Percentiles rank a stretch among this genome's conserved stretches.
phyloP scores from a whole-genome alignment of 2,888 invertebrate species.

The Tethea ocularis region DNA sequence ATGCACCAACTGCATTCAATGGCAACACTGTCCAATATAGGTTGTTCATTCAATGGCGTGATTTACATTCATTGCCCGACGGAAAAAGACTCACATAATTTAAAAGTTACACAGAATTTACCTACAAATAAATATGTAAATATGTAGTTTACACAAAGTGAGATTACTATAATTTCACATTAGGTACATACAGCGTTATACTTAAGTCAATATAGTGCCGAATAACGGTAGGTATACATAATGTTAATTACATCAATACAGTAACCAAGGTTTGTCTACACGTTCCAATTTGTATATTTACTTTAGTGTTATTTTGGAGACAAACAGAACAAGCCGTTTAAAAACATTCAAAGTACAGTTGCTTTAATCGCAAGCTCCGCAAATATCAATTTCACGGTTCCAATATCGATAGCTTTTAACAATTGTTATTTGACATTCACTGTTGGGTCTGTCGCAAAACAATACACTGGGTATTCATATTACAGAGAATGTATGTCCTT shows the following conservation, averaged over 20 bases:
- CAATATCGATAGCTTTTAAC: constrained; percentile 21
- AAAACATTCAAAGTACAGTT: constrained; percentile 19
- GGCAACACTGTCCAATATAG: constrained; percentile 58
- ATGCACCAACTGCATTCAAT: constrained; percentile 68
- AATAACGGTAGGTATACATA: not conserved
- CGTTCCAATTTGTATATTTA: not conserved
- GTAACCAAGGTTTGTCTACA: not conserved
- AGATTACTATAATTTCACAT: not conserved
- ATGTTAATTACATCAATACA: not conserved
- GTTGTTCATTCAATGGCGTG: constrained; percentile 63
- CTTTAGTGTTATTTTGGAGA: constrained; percentile 7
- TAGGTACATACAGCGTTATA: not conserved
- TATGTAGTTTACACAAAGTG: not conserved
- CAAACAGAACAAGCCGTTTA: constrained; percentile 21
- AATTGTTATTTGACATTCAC: constrained; percentile 9
- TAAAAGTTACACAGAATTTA: constrained; percentile 44
- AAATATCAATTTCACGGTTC: constrained; percentile 27
- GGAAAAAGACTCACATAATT: constrained; percentile 55
- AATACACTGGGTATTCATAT: not conserved
- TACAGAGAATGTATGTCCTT: not conserved
- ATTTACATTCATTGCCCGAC: constrained; percentile 70
- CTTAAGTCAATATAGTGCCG: not conserved
- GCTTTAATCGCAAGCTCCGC: constrained; percentile 13
- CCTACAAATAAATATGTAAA: constrained; percentile 23
- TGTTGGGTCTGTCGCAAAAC: not conserved